phyloP scores from a whole-genome alignment of 1,140 invertebrate genomes.

The Saccostrea echinata region DNA sequence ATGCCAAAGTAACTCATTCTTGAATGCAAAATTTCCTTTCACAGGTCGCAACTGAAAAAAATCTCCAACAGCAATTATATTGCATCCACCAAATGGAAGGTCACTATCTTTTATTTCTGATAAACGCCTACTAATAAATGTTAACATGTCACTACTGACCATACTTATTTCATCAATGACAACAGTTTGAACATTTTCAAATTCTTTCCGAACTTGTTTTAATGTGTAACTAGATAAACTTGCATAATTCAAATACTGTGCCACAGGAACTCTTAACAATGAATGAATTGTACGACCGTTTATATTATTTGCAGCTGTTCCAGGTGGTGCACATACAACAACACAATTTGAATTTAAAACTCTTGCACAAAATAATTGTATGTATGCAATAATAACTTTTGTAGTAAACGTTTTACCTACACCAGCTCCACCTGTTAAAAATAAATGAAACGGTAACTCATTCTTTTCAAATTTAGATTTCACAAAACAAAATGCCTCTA shows the following conservation, averaged over 20 bases:
- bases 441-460: conserved; percentile 38
- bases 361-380: conserved; percentile 7
- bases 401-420: conserved; percentile 53
- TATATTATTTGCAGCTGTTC: conserved; percentile 53
- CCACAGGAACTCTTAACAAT: conserved; percentile 42
- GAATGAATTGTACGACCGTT: conserved; percentile 52
- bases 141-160: conserved; percentile 44
- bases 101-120: conserved; percentile 49
- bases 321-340: conserved; percentile 57
- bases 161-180: conserved; percentile 56
- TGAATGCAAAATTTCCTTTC: conserved; percentile 45
- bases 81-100: conserved; percentile 52
- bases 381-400: conserved; percentile 41
- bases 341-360: conserved; percentile 14
- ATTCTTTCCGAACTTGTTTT: conserved; percentile 16
- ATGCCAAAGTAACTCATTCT: conserved; percentile 50
- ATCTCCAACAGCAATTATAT: conserved; percentile 56
- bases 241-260: conserved; percentile 20
- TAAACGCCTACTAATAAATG: conserved; percentile 8
- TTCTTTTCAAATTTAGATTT: conserved; percentile 15
- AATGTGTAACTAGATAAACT: neutral
- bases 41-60: conserved; percentile 57
- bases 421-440: conserved; percentile 60
- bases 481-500: conserved; percentile 32
- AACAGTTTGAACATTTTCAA: conserved; percentile 39